Base-by-base conservation (phyloP, 2,113 vertebrate species). In the Xenopus borealis region DNA sequence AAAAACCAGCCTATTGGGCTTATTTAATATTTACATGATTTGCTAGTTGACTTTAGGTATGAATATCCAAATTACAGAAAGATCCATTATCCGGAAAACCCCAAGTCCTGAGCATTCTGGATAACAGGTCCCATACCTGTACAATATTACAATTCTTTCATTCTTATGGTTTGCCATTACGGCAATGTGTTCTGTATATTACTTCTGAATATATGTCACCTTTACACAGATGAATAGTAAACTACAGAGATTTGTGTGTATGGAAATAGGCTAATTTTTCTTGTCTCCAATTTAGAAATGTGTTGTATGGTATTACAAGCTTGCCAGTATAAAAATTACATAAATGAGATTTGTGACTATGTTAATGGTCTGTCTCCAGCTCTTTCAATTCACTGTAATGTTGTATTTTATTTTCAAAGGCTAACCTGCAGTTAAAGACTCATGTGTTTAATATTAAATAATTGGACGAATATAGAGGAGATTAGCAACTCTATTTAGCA, bases 301-400 rank as follows among this genome's bases (percentile, higher is more conserved):
- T 73, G 52, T 73, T 73, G 63, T 59, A 53, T 46, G 62, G 72
- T 66, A 73, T 73, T 73, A 66, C 53, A 47, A 53, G 63, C 50
- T 73, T 73, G 65, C 52, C 62, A 73, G 52, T 66, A 63, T 46
- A 59, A 73, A 66, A 66, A 66, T 66, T 57, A 20, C 72, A 73
- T 73, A 66, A 73, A 73, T 52, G 52, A 73, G 71, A 73, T 73
- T 73, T 73, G 72, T 66, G 63, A 66, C 63, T 73, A 73, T 66
- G 62, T 64, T 73, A 73, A 73, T 73, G 59, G 72, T 52, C 63
- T 66, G 20, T 27, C 23, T 27, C 23, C 33, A 53, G 59, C 58
- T 59, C 63, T 73, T 63, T 73, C 72, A 73, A 46, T 66, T 73
- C 53, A 12, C 62, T 73, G 62, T 73, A 57, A 27, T 2, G 23